phyloP scores from a whole-genome alignment of 2,888 invertebrate species.

The Tetramorium bicarinatum region DNA sequence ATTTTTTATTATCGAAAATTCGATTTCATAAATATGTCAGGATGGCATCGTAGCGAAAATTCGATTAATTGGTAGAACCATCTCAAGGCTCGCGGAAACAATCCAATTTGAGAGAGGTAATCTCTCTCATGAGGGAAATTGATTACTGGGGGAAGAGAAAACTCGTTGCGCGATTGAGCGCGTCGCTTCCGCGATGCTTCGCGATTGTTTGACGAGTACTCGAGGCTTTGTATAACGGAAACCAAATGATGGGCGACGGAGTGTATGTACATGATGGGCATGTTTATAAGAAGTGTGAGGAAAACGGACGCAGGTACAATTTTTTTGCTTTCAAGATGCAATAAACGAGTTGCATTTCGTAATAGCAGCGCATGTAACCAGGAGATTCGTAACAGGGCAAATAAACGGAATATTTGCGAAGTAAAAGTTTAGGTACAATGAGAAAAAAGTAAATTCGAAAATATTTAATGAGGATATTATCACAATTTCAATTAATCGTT shows the following conservation, averaged over 20 bases:
- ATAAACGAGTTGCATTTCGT: neutral
- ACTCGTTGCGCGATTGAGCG: constrained; percentile 53
- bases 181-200: constrained; percentile 39
- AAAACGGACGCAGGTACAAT: neutral
- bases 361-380: neutral
- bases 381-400: neutral
- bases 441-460: neutral
- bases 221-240: constrained; percentile 41
- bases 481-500: neutral
- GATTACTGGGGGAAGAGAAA: constrained; percentile 66
- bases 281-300: neutral
- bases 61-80: constrained; percentile 20
- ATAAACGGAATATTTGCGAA: neutral
- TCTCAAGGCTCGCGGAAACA: constrained; percentile 32
- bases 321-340: neutral
- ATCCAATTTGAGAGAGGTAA: constrained; percentile 29
- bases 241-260: constrained; percentile 17
- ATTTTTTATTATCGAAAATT: neutral
- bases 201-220: constrained; percentile 30
- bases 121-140: constrained; percentile 64
- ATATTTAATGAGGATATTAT: neutral
- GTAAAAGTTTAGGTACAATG: neutral
- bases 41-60: neutral
- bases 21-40: neutral
- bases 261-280: neutral